Evolutionary conservation across 2,888 invertebrate species (phyloP).

Genomic region (Tetheella fluctuosa): DNA sequence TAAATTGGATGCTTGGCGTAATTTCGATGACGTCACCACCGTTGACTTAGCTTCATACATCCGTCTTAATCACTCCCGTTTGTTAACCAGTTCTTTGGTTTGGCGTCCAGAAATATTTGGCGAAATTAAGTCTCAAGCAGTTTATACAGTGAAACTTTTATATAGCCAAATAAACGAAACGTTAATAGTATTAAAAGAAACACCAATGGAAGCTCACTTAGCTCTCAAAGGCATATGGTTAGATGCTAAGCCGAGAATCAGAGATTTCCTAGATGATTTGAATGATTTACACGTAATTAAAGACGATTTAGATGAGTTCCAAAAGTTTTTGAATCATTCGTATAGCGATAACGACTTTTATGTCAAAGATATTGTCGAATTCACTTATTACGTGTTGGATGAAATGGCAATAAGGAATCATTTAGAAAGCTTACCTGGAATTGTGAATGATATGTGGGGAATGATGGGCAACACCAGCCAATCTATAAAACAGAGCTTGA

Average conservation of each 20-base stretch:
- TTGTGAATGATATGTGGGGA: conserved; percentile 92
- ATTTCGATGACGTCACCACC: conserved; percentile 91
- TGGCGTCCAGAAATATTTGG: conserved; percentile 91
- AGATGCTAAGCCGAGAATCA: conserved; percentile 88
- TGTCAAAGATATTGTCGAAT: conserved; percentile 89
- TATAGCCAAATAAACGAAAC: conserved; percentile 76
- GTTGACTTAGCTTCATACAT: conserved; percentile 91
- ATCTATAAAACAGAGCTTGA: conserved; percentile 89
- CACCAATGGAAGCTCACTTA: conserved; percentile 87
- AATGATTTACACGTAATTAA: conserved; percentile 88
- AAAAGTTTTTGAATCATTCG: conserved; percentile 88
- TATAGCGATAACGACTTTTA: conserved; percentile 93
- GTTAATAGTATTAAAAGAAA: conserved; percentile 71
- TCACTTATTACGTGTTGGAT: conserved; percentile 88
- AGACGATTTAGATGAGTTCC: conserved; percentile 88
- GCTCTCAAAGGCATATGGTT: conserved; percentile 89
- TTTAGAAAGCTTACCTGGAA: conserved; percentile 90
- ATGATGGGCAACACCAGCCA: conserved; percentile 93
- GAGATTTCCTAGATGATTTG: conserved; percentile 89
- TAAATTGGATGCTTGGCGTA: conserved; percentile 90
- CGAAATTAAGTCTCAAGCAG: conserved; percentile 67
- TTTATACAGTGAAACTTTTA: conserved; percentile 62
- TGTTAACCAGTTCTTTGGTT: conserved; percentile 90
- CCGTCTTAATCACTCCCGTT: conserved; percentile 92
- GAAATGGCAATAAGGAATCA: conserved; percentile 91